Percentiles rank a stretch among this genome's conserved stretches.
Conservation (phyloP, 2,113 vertebrate genomes). For the Eolophus roseicapilla region DNA sequence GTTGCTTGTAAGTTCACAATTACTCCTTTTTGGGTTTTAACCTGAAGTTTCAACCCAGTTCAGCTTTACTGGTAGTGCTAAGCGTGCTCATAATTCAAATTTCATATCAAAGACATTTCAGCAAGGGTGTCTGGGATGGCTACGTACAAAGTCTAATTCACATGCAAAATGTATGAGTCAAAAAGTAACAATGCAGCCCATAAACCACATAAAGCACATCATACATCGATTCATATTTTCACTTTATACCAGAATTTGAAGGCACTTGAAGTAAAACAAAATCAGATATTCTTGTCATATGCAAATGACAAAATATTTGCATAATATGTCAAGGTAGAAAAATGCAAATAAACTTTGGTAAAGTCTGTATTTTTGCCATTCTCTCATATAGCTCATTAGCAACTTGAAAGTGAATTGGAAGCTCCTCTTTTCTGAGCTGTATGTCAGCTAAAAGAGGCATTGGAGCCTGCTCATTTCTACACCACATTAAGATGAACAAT, state of each 20-base stretch:
- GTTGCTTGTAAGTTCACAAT: neutral
- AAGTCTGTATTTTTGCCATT: constrained; percentile 38
- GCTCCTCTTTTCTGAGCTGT: neutral
- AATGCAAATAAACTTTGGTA: constrained; percentile 63
- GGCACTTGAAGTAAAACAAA: constrained; percentile 6
- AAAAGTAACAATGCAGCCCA: neutral
- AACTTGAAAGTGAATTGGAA: constrained; percentile 30
- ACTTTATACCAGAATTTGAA: constrained; percentile 33
- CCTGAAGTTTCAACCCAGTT: neutral
- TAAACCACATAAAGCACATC: neutral
- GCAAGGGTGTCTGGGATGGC: neutral
- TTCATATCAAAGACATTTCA: neutral
- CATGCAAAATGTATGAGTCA: neutral
- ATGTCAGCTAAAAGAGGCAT: neutral
- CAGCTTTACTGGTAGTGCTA: neutral
- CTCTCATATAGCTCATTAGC: constrained; percentile 33
- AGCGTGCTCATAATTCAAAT: neutral
- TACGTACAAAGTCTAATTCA: neutral
- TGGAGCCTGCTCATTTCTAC: neutral
- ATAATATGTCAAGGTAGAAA: constrained; percentile 58
- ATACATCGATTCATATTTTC: neutral
- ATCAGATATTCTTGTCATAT: constrained; percentile 56
- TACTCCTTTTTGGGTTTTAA: neutral
- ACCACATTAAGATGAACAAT: neutral
- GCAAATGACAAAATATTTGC: constrained; percentile 56